Conservation (phyloP, 2,888 invertebrate genomes). For the Ametastegia equiseti region DNA sequence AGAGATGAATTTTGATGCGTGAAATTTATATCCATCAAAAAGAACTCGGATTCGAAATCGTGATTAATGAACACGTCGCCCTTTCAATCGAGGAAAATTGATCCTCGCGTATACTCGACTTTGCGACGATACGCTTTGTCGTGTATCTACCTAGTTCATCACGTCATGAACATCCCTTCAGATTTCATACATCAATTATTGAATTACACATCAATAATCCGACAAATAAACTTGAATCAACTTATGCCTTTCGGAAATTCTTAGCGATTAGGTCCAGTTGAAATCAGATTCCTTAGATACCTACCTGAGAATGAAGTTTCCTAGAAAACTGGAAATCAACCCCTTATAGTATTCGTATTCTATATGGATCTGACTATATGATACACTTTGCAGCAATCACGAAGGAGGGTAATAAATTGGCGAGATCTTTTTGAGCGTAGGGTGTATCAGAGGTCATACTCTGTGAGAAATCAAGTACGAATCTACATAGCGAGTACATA, state of each 20-base stretch:
- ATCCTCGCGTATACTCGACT: neutral
- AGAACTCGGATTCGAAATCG: constrained; percentile 32
- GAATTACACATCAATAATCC: neutral
- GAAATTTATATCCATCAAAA: neutral
- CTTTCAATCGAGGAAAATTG: neutral
- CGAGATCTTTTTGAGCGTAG: neutral
- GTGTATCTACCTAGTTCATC: neutral
- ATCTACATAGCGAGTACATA: too few species aligned
- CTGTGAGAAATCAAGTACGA: too few species aligned
- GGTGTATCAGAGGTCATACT: too few species aligned
- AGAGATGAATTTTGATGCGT: constrained; percentile 39
- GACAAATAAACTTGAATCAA: neutral
- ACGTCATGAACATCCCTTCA: too few species aligned
- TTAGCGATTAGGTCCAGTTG: too few species aligned
- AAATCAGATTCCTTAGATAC: too few species aligned
- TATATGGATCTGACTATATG: neutral
- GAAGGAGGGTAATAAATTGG: neutral
- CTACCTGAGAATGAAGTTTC: too few species aligned
- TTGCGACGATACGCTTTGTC: neutral
- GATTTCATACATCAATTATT: too few species aligned
- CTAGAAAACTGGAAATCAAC: too few species aligned
- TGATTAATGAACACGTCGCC: constrained; percentile 28
- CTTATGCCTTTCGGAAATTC: too few species aligned
- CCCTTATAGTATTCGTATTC: neutral
- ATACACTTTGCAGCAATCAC: too few species aligned